phyloP scores from a whole-genome alignment of 2,797 vertebrate species.

The Erithacus rubecula region DNA sequence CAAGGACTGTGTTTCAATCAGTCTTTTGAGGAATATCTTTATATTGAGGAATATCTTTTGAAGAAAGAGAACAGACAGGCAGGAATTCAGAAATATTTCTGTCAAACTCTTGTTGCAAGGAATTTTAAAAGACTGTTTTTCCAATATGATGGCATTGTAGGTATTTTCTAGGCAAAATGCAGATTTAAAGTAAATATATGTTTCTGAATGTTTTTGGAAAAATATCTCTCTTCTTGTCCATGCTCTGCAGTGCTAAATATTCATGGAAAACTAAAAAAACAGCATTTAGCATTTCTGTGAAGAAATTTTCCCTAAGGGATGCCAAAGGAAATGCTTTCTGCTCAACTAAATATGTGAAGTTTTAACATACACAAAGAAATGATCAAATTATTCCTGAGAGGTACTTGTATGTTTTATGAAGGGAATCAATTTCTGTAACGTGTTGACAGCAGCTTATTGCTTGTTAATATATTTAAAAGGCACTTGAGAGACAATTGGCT shows the following conservation, averaged over 20 bases:
- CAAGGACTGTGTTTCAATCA: background rate
- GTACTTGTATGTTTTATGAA: background rate
- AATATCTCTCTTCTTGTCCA: background rate
- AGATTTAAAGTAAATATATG: background rate
- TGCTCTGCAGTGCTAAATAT: background rate
- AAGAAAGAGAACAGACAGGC: background rate
- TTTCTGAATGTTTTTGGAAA: background rate
- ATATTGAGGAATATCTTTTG: background rate
- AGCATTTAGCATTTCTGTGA: background rate
- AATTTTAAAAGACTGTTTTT: background rate
- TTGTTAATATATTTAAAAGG: background rate
- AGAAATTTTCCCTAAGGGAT: background rate
- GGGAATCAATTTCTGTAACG: background rate
- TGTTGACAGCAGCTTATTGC: background rate
- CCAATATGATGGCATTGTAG: background rate
- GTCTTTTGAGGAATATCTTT: too few relatives aligned
- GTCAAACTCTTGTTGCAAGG: background rate
- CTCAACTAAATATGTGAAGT: background rate
- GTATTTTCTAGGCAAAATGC: background rate
- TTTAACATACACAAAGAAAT: background rate
- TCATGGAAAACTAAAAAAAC: background rate
- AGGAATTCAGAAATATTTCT: background rate
- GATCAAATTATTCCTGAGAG: background rate
- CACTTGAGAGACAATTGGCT: background rate
- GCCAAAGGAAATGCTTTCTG: background rate